Evolutionary conservation across 2,113 vertebrate genomes (phyloP), one percentile per base, ranked within the genome.

Genomic region (Carassius gibelio): DNA sequence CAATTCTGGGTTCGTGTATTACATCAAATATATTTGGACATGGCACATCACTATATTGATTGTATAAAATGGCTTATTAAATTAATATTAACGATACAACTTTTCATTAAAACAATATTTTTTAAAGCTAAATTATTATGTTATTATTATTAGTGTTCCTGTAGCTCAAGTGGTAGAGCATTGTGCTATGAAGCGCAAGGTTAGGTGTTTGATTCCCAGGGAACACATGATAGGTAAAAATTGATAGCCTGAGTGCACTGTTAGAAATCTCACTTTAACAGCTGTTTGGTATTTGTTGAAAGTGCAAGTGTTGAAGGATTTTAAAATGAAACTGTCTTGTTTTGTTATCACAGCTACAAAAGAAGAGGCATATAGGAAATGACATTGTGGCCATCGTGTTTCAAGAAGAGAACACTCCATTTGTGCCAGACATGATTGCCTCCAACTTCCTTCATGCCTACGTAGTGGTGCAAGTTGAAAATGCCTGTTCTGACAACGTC

Each of bases 311-410:
- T 55, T 76, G 26, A 55, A 55, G 14, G 10, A 80, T 62, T 80
- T 42, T 62, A 6, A 38, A 75, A 52, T 8, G 38, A 38, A 78
- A 38, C 15, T 15, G 21, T 42, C 30, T 80, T 52, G 38, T 42
- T 36, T 9, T 89, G 45, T 88, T 82, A 83, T 72, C 89, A 87
- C 94, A 99, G 98, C 94, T 99, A 89, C 98, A 99, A 95, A 94
- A 97, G 77, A 99, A 99, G 88, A 94, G 98, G 26, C 98, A 99
- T 94, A 98, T 99, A 8, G 98, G 98, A 84, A 99, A 99, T 3
- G 98, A 99, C 94, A 99, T 99, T 0, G 97, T 99, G 5, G 98
- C 97, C 48, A 87, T 99, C 79, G 94, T 99, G 89, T 99, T 99
- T 94, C 98, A 99, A 94, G 98, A 99, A 0, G 96, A 98, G 92